Conservation (phyloP, 1,140 invertebrate species). For the Cataglyphis hispanica region DNA sequence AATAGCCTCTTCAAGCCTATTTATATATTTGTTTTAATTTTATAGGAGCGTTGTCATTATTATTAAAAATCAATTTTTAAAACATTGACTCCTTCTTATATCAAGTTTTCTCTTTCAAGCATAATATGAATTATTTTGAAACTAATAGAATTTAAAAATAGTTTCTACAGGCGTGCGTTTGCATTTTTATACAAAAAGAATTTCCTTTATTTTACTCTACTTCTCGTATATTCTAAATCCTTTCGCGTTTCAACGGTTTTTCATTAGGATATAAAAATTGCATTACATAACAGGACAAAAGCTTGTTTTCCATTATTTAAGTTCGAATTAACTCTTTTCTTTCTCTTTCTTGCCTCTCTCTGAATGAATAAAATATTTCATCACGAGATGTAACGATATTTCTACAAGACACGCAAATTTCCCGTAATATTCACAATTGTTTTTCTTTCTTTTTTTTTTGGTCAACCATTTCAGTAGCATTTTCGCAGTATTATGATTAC, state of each 20-base stretch:
- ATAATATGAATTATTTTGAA: not conserved
- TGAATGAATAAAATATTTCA: constrained; percentile 53
- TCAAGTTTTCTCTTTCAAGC: not conserved
- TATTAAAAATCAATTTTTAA: not conserved
- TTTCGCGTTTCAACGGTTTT: constrained; percentile 21
- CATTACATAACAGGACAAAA: constrained; percentile 4
- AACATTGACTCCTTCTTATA: not conserved
- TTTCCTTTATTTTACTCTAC: not conserved
- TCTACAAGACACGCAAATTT: constrained; percentile 16
- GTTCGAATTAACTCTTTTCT: constrained; percentile 37
- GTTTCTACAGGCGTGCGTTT: not conserved
- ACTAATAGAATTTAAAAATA: not conserved
- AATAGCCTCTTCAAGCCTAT: too few species aligned
- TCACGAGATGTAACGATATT: not conserved
- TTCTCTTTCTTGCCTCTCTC: not conserved
- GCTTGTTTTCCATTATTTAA: constrained; percentile 42
- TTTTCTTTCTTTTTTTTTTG: constrained; percentile 29
- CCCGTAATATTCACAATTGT: constrained; percentile 27
- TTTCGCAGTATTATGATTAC: constrained; percentile 26
- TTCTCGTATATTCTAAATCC: constrained; percentile 20
- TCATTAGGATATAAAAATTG: constrained; percentile 44
- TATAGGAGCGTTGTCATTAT: too few species aligned
- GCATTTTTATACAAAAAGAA: not conserved
- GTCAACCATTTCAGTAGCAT: constrained; percentile 10
- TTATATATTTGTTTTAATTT: too few species aligned